Base-by-base conservation (phyloP, 2,113 vertebrate genomes). In the Podilymbus podiceps region DNA sequence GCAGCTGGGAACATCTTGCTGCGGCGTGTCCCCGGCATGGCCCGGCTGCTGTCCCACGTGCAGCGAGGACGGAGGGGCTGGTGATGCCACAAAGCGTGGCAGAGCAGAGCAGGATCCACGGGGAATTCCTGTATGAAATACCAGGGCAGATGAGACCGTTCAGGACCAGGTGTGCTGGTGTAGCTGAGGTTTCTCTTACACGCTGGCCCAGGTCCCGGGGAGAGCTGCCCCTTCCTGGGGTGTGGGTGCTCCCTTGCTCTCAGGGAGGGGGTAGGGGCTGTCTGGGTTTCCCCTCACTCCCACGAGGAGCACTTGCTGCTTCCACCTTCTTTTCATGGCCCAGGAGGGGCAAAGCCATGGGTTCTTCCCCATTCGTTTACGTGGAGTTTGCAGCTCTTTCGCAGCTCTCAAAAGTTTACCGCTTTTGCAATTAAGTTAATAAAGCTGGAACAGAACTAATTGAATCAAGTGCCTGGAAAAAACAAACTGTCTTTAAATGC, bases 11-110 rank as follows among this genome's bases (percentile, higher is more conserved):
- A 76, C 72, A 68, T 24, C 76, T 86, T 84, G 31, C 63, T 72
- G 53, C 3, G 0, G 20, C 1, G 1, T 20, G 23, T 30, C 20
- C 25, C n/a, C 4, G 2, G 44, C 56, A 12, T 24, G 7, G 33
- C 40, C 20, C 9, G 0, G 52, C 66, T 58, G 59, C 23, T 59
- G 53, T 23, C 46, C 60, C n/a, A 6, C 1, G 1, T 14, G 47
- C 2, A 1, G 56, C 1, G 2, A 46, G 76, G 80, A 21, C 3
- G 8, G n/a, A 78, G 49, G 35, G 60, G 67, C 31, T 9, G 16
- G n/a, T 12, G 81, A 18, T 50, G 42, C 46, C 73, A 35, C 74
- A 38, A 64, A 66, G 24, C 13, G 0, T 0, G 23, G 58, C 19
- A 83, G 19, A 46, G 38, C 42, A 27, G 38, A 64, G 82, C 46